A percentile compares a stretch with the other conserved stretches of the same genome.
Evolutionary conservation across 2,888 invertebrate species (phyloP).

Genomic region (Xestia c-nigrum): DNA sequence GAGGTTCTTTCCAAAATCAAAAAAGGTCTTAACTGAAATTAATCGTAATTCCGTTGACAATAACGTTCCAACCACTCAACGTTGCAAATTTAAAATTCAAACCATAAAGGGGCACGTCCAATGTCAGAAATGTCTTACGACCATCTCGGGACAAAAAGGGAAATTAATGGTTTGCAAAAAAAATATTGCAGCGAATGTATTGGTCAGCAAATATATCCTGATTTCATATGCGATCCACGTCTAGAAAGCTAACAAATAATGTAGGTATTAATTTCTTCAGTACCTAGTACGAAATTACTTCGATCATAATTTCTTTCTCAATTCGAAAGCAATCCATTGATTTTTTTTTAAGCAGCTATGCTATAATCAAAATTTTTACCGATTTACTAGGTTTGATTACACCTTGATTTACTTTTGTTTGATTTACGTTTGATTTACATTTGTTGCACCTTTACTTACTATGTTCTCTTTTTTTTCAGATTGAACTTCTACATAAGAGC

Average conservation of each 20-base stretch:
- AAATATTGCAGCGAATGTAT: constrained; percentile 41
- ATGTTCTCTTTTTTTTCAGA: constrained; percentile 22
- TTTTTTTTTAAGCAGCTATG: not conserved
- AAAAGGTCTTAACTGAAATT: constrained; percentile 28
- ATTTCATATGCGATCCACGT: constrained; percentile 41
- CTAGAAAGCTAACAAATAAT: constrained; percentile 37
- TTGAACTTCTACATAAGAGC: constrained; percentile 26
- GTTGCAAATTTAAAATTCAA: constrained; percentile 17
- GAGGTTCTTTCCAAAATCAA: constrained; percentile 34
- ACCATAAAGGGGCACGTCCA: too few species aligned
- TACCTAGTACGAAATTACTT: constrained; percentile 18
- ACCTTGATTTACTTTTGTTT: too few species aligned
- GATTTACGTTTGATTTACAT: too few species aligned
- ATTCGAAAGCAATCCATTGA: constrained; percentile 19
- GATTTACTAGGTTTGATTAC: constrained; percentile 13
- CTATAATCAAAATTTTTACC: not conserved
- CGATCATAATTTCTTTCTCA: constrained; percentile 15
- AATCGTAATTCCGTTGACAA: constrained; percentile 15
- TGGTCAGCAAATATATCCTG: constrained; percentile 33
- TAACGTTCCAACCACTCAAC: constrained; percentile 6
- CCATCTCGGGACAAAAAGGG: too few species aligned
- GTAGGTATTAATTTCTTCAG: constrained; percentile 27
- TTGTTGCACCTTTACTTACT: constrained; percentile 16
- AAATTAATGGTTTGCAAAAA: too few species aligned
- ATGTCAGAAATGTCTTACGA: too few species aligned